Base-by-base conservation (phyloP, 2,113 vertebrate genomes). In the Bujurquina vittata region DNA sequence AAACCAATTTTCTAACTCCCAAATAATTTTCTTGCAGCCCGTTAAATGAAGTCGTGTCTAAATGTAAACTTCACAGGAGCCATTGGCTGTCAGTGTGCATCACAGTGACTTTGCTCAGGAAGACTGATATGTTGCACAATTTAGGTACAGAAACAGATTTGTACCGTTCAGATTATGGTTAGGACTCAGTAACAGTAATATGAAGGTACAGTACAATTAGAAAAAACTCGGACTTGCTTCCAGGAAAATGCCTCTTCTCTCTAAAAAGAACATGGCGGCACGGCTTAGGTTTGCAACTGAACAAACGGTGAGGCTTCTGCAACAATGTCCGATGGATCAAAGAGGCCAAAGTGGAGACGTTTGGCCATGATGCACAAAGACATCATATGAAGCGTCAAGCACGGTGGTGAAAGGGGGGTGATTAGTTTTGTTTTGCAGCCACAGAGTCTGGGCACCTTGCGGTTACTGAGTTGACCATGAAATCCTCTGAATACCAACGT, bases 191-290 rank as follows among this genome's bases (percentile, higher is more conserved):
- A 33, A 33, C 33, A 33, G 33, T 31, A 33, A 33, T 7, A 33
- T 33, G 33, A 33, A 33, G 33, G 33, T 33, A 33, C 33, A 46
- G 17, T 49, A 46, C 22, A 67, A 26, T 67, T 67, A 67, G 46
- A 67, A 0, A 1, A 46, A 46, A 0, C 17, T 9, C 3, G 4
- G 0, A 1, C 40, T 18, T 67, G 63, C 7, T n/a, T n/a, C n/a
- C n/a, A n/a, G n/a, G n/a, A n/a, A n/a, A n/a, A n/a, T n/a, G n/a
- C n/a, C n/a, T n/a, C n/a, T n/a, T n/a, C 26, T 26, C 26, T 26
- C 26, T 26, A 26, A 26, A 26, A 26, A 26, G 3, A 22, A 69
- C 0, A 49, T 15, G 46, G 46, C 14, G 6, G 12, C 12, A 15
- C 4, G 26, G 46, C 40, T 67, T 67, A 2, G 0, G 0, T 67